These are phyloP conservation scores for Edolisoma coerulescens DNA, from an alignment of 2,113 vertebrate genomes.

Conservation along the genomic window DNA sequence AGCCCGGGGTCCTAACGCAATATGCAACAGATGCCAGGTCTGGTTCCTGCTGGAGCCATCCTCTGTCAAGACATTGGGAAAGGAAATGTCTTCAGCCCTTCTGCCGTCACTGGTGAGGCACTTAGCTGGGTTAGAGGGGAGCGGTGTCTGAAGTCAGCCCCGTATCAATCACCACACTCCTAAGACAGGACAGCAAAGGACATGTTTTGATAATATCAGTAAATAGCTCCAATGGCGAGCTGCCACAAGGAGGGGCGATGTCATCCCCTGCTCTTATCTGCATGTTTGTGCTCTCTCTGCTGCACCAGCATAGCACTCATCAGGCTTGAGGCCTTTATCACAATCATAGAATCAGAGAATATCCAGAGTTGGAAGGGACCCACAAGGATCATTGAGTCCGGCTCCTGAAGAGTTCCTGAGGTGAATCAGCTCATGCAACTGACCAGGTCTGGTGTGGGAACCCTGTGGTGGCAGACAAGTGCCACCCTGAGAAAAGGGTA, in stretches of 20 bases:
- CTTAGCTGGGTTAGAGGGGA: not conserved
- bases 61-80: not conserved
- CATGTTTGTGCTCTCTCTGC: not conserved
- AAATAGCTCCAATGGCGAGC: not conserved
- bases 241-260: not conserved
- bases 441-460: not conserved
- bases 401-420: not conserved
- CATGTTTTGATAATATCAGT: not conserved
- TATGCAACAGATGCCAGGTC: conserved; percentile 28
- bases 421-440: not conserved
- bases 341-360: not conserved
- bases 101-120: fast-evolving
- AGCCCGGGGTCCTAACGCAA: conserved; percentile 13
- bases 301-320: fast-evolving
- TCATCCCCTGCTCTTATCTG: not conserved
- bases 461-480: not conserved
- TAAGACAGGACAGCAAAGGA: not conserved
- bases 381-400: too few relatives aligned
- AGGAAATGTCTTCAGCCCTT: not conserved
- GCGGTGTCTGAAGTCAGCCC: not conserved
- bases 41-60: not conserved
- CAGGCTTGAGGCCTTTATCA: not conserved
- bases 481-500: not conserved
- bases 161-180: not conserved
- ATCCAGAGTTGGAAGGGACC: fast-evolving